Base-by-base conservation (phyloP, 2,888 invertebrate genomes). In the Hydrotaea cyrtoneurina region DNA sequence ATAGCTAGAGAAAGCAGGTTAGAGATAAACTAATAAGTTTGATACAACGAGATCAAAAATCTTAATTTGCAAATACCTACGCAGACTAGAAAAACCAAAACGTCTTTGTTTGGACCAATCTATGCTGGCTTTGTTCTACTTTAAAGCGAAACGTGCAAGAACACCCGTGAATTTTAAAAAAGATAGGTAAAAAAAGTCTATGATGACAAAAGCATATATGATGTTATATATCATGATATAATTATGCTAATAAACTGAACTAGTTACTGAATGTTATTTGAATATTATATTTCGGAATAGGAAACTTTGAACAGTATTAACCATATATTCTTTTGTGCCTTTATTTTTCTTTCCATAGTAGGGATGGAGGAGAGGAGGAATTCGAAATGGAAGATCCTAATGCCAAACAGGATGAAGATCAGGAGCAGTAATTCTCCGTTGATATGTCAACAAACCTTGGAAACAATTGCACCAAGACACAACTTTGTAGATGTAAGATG, bases 351-450 rank as follows among this genome's bases (percentile, higher is more conserved):
- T 62, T n/a, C 62, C 50, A n/a, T 50, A 62, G 62, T 62, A 62
- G 62, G 31, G 5, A 62, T 23, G 59, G 62, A n/a, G 59, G 4
- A 3, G 62, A 62, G 17, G 62, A 62, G 17, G 62, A 62, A 62
- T 62, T 31, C 62, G 62, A 62, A 62, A 62, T 62, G 62, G 62
- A 62, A 62, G 62, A 62, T 62, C 62, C 62, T n/a, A 62, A 62
- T 4, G n/a, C 62, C 17, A 62, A 26, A 8, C 7, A 10, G 11
- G 26, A 15, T 0, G 36, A 36, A 26, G 13, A 59, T 11, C 2
- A 31, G n/a, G 31, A 36, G 17, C 26, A 31, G 2, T 62, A 62
- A 59, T 26, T 23, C 2, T 50, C 39, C 39, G 39, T 1, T 10
- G 39, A 39, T 39, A 13, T 11, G 7, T 10, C 39, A 10, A 8